Evolutionary conservation across 1,140 invertebrate species (phyloP).

Genomic region (Cecropterus lyciades): DNA sequence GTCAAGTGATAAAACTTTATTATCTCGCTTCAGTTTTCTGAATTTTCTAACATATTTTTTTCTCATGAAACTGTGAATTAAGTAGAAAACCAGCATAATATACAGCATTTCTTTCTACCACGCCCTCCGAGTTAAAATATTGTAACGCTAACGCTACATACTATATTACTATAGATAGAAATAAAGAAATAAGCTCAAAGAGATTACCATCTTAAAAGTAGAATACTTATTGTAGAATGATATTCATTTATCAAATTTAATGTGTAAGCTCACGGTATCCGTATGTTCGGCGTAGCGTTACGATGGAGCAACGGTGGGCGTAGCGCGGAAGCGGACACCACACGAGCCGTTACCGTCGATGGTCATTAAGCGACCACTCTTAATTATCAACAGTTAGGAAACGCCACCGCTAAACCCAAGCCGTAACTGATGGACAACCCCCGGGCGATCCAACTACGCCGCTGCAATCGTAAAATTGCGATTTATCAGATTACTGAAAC

Average conservation of each 20-base stretch:
- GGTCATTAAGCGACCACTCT: slow-evolving; percentile 71
- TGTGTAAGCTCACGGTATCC: slow-evolving; percentile 1
- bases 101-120: too few species aligned
- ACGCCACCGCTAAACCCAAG: slow-evolving; percentile 38
- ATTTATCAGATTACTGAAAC: slow-evolving; percentile 1
- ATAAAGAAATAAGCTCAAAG: too few species aligned
- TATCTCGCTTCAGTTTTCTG: too few species aligned
- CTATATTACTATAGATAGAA: too few species aligned
- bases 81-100: too few species aligned
- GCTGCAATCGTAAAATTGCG: slow-evolving; percentile 8
- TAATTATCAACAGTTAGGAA: slow-evolving; percentile 78
- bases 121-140: too few species aligned
- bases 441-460: slow-evolving; percentile 16
- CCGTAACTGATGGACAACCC: slow-evolving; percentile 50
- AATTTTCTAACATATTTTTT: too few species aligned
- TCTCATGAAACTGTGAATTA: too few species aligned
- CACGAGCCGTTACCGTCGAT: slow-evolving; percentile 68
- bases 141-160: too few species aligned
- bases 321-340: slow-evolving; percentile 62
- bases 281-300: slow-evolving; percentile 23
- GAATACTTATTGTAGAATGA: not conserved
- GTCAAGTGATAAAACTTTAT: too few species aligned
- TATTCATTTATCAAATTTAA: not conserved
- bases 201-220: not conserved
- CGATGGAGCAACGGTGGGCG: slow-evolving; percentile 40